Base-by-base conservation (phyloP, 2,797 vertebrate genomes). In the Anguilla megastoma region DNA sequence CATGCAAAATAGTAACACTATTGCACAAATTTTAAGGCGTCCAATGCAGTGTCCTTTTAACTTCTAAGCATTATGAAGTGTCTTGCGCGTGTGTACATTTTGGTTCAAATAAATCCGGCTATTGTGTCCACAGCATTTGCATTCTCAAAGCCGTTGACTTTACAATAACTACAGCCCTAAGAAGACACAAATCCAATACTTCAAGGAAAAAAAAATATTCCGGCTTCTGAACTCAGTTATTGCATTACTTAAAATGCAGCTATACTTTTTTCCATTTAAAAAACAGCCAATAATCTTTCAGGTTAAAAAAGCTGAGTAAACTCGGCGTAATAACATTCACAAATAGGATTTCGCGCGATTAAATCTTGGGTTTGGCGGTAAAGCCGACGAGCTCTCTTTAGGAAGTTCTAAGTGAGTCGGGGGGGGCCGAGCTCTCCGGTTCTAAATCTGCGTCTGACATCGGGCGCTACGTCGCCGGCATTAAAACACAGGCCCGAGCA, bases 351-450 rank as follows among this genome's bases (percentile, higher is more conserved):
- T 50, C 54, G 90, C 85, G 0, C 94, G 95, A 96, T 96, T 95
- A 93, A 93, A 96, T 96, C 95, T 96, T 94, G 93, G 94, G 95
- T 95, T 45, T 95, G 95, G 94, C 94, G 91, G 92, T 93, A 94
- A 89, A 94, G 94, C 92, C 94, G 95, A 95, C 94, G 94, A 1
- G 95, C 94, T 94, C 94, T 94, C 93, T 93, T 92, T 90, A 86
- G 93, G 92, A 93, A 94, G 93, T 94, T 90, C 90, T 90, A 93
- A 93, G 93, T 92, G 33, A 94, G 92, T 79, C 33, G 16, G 74
- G 33, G 30, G 54, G 54, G 54, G 2, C 2, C 92, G 79, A 89
- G 84, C 89, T 86, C 56, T 86, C 90, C 90, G 85, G 87, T 84
- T 88, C 69, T 90, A 86, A 91, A 85, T 87, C 79, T 87, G 88